Base-by-base conservation (phyloP, 2,797 vertebrate genomes). In the Artibeus jamaicensis region DNA sequence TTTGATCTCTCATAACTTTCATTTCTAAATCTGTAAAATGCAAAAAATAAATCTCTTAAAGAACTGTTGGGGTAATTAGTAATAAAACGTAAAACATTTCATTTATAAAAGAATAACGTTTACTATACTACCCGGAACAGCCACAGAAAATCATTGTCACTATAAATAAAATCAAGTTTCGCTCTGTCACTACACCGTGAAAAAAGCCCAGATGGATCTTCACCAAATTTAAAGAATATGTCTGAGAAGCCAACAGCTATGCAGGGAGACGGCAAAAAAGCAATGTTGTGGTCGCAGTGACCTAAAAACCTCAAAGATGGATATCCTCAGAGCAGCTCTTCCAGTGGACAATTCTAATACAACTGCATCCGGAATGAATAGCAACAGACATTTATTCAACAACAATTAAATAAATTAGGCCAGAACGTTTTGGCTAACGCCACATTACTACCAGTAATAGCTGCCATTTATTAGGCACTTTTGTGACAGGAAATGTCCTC, bases 31-130 rank as follows among this genome's bases (percentile, higher is more conserved):
- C 42, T 39, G 34, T 70, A 89, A 92, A 86, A 88, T 11, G 24
- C 55, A 50, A 48, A 78, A 68, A 62, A 42, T 42, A 57, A 15
- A 2, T 70, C 39, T 71, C 57, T 70, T 77, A 42, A 91, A 93
- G 70, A 89, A 85, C 0, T 85, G 29, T 0, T 70, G 67, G 24
- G 3, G 4, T 68, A 37, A 91, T 62, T 86, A 86, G 82, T 93
- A 68, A 70, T 82, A 77, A 83, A 81, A 71, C 59, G 74, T n/a
- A 65, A 85, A 93, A 96, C 18, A 78, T 55, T 48, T 84, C 57
- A 71, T 46, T 94, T 62, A 81, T 39, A 21, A 93, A 84, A 94
- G n/a, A 74, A 70, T 68, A 76, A 86, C 34, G 6, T 86, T 74
- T 81, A 53, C 14, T 4, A 18, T 82, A 87, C 24, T 87, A 83